Conservation (phyloP, 1,140 invertebrate species). For the Micrasema longulum region DNA sequence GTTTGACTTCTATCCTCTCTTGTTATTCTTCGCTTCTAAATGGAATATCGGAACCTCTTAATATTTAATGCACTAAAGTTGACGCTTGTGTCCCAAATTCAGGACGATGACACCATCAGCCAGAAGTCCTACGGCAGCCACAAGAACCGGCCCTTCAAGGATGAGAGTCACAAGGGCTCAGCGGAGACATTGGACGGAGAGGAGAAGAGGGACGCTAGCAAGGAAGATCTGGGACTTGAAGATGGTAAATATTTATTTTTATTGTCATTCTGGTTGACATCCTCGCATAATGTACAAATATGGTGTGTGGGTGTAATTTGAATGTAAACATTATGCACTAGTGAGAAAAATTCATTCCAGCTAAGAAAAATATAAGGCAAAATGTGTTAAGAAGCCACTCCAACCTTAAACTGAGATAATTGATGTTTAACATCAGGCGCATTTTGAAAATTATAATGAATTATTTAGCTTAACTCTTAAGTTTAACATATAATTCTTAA, state of each 20-base stretch:
- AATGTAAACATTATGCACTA: too few relatives aligned
- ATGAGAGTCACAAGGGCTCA: constrained; percentile 89
- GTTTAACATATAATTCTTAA: too few relatives aligned
- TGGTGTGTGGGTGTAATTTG: neutral
- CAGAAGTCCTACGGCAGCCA: constrained; percentile 94
- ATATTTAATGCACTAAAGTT: neutral
- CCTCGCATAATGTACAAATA: neutral
- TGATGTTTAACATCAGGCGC: too few relatives aligned
- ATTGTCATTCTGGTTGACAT: neutral
- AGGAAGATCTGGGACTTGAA: constrained; percentile 86
- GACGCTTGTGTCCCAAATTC: constrained; percentile 43
- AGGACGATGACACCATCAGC: constrained; percentile 81
- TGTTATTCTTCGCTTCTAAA: neutral
- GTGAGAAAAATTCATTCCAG: too few relatives aligned
- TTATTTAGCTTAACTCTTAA: too few relatives aligned
- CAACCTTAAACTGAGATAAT: too few relatives aligned
- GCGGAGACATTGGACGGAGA: constrained; percentile 85
- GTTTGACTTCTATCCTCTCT: constrained; percentile 52
- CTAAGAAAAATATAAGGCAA: too few relatives aligned
- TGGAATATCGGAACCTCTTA: neutral
- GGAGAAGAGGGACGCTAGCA: constrained; percentile 90
- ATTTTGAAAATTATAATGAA: too few relatives aligned
- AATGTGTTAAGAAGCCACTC: too few relatives aligned
- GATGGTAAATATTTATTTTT: too few relatives aligned
- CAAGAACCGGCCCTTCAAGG: constrained; percentile 88